Percentiles rank a stretch among this genome's conserved stretches.
phyloP scores from a whole-genome alignment of 2,113 vertebrate species.

The Anser cygnoides region DNA sequence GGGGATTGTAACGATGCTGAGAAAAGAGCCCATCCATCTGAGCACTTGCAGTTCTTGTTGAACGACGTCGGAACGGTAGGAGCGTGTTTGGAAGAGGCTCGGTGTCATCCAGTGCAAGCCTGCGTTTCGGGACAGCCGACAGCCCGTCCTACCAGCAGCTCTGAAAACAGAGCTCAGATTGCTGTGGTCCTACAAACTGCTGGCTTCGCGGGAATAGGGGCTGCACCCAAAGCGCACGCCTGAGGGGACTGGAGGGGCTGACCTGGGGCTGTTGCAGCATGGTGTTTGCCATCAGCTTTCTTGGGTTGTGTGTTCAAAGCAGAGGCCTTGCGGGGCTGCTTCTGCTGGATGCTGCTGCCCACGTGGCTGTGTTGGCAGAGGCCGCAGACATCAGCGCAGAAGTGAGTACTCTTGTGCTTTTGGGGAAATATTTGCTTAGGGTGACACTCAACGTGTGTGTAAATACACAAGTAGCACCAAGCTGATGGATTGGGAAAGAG shows the following conservation, averaged over 20 bases:
- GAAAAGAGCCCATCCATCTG: fast-evolving
- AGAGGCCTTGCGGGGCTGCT: not conserved
- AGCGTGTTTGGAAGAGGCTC: not conserved
- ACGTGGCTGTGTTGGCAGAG: not conserved
- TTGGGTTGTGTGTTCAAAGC: not conserved
- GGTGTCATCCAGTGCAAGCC: not conserved
- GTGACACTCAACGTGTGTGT: not conserved
- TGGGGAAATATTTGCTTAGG: not conserved
- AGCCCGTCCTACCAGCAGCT: not conserved
- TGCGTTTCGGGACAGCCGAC: not conserved
- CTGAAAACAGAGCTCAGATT: not conserved
- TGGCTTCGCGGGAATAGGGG: not conserved
- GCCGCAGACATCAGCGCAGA: not conserved
- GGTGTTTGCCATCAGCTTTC: not conserved
- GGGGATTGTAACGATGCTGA: not conserved
- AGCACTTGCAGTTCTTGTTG: not conserved
- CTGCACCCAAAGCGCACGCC: not conserved
- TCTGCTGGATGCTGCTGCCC: not conserved
- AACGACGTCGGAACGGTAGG: not conserved
- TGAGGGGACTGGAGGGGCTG: not conserved
- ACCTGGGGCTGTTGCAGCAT: not conserved
- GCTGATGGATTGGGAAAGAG: not conserved
- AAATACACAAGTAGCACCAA: not conserved
- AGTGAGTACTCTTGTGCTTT: not conserved
- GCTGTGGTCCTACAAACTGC: fast-evolving